These are phyloP conservation scores for Crossaster papposus DNA, from an alignment of 53 echinoderm and acorn worm species.

Conservation along the genomic window DNA sequence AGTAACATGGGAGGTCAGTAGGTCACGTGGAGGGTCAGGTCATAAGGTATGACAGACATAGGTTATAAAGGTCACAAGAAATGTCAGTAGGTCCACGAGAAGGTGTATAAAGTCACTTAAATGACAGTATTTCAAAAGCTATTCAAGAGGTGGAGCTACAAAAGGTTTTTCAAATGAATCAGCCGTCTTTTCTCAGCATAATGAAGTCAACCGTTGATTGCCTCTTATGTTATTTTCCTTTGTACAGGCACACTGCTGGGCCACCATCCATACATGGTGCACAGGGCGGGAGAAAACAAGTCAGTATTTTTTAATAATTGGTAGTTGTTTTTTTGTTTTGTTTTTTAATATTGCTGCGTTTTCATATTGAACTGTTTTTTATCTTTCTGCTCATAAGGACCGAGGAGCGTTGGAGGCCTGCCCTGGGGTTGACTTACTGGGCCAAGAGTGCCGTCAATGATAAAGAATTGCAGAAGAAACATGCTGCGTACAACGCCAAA, in stretches of 20 bases:
- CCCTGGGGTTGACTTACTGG: constrained; percentile 72
- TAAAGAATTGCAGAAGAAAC: constrained; percentile 61
- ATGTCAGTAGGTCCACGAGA: not conserved
- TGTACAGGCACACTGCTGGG: constrained; percentile 62
- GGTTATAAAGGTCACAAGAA: not conserved
- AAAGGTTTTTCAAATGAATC: too few relatives aligned
- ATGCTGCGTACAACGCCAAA: constrained; percentile 57
- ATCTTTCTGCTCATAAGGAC: constrained; percentile 27
- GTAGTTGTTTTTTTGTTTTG: not conserved
- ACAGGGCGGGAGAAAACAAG: constrained; percentile 67
- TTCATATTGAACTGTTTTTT: not conserved
- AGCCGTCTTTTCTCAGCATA: too few relatives aligned
- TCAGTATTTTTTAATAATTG: constrained; percentile 22
- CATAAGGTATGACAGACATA: too few relatives aligned
- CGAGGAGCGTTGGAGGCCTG: constrained; percentile 64
- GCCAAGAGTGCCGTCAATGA: constrained; percentile 71
- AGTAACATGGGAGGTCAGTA: not conserved
- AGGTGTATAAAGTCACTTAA: not conserved
- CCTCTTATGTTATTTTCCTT: not conserved
- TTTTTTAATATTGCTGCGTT: not conserved
- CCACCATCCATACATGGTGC: constrained; percentile 68
- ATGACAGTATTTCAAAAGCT: too few relatives aligned
- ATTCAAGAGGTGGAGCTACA: too few relatives aligned
- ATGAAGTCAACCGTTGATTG: not conserved
- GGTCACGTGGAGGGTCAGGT: not conserved